A percentile compares a stretch with the other conserved stretches of the same genome.
These are phyloP conservation scores for Lethenteron reissneri DNA, from an alignment of 2,113 vertebrate species.

Conservation along the genomic window DNA sequence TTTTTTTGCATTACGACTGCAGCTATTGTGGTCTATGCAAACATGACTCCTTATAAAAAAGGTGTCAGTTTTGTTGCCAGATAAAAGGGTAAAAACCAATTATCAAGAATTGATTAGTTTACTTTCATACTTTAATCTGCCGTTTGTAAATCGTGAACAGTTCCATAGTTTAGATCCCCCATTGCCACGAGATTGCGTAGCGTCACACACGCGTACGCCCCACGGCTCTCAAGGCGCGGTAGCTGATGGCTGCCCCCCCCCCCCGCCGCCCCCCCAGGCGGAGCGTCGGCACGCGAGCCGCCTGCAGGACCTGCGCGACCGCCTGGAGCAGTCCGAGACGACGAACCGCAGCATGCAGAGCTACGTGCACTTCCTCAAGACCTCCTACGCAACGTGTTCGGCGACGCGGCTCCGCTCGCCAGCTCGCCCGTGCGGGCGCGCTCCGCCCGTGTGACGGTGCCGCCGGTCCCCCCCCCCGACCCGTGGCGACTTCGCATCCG, in stretches of 20 bases:
- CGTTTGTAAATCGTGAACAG: not conserved
- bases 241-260: not conserved
- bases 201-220: not conserved
- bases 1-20: too few species aligned
- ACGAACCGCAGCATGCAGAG: slow-evolving; percentile 83
- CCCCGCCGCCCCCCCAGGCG: slow-evolving; percentile 18
- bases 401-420: slow-evolving; percentile 29
- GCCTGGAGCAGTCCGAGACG: slow-evolving; percentile 63
- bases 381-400: slow-evolving; percentile 65
- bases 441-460: slow-evolving; percentile 27
- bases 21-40: too few species aligned
- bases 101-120: not conserved
- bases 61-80: too few species aligned
- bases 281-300: slow-evolving; percentile 46
- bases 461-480: accelerated
- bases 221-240: not conserved
- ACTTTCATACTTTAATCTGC: not conserved
- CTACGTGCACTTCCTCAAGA: slow-evolving; percentile 81
- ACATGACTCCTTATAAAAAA: too few species aligned
- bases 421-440: slow-evolving; percentile 28
- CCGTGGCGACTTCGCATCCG: too few species aligned
- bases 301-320: slow-evolving; percentile 57
- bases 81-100: too few species aligned
- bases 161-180: not conserved
- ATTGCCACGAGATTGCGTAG: not conserved